Conservation (phyloP, 2,113 vertebrate species). For the Cyprinodon tularosa region DNA sequence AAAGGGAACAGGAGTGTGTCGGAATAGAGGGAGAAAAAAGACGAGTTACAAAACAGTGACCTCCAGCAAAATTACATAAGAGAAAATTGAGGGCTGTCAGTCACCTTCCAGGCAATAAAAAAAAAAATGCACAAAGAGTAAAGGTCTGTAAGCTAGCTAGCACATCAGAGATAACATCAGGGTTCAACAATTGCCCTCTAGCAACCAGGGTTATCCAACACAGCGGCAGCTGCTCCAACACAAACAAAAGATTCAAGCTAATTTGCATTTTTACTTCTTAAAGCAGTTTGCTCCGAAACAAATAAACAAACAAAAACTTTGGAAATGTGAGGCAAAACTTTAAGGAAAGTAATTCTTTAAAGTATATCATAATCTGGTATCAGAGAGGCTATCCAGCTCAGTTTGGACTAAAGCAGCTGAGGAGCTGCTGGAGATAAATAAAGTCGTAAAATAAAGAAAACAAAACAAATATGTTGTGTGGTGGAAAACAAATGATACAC, state of each 20-base stretch:
- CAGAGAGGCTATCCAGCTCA: no score
- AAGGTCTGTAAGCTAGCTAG: conserved; percentile 44
- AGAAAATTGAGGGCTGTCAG: background rate
- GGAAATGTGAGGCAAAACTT: no score
- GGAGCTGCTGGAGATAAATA: no score
- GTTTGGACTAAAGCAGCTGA: no score
- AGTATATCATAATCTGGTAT: no score
- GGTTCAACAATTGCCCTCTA: background rate
- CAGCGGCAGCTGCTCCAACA: conserved; percentile 2
- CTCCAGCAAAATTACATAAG: background rate
- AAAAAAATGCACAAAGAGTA: conserved; percentile 30
- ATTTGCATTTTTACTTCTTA: conserved; percentile 26
- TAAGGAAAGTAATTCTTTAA: no score
- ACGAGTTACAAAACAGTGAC: background rate
- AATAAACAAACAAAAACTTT: no score
- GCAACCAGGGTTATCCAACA: conserved; percentile 6
- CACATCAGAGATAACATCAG: conserved; percentile 26
- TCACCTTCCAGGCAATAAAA: background rate
- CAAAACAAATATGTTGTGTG: no score
- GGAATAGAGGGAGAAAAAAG: background rate
- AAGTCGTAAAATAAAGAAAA: no score
- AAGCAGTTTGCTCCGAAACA: background rate
- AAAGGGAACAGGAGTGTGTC: background rate
- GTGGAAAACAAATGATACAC: no score
- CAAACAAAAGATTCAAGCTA: conserved; percentile 27